Evolutionary conservation across 2,113 vertebrate species (phyloP), one percentile per base, ranked within the genome.

Genomic region (Lepidothrix coronata): DNA sequence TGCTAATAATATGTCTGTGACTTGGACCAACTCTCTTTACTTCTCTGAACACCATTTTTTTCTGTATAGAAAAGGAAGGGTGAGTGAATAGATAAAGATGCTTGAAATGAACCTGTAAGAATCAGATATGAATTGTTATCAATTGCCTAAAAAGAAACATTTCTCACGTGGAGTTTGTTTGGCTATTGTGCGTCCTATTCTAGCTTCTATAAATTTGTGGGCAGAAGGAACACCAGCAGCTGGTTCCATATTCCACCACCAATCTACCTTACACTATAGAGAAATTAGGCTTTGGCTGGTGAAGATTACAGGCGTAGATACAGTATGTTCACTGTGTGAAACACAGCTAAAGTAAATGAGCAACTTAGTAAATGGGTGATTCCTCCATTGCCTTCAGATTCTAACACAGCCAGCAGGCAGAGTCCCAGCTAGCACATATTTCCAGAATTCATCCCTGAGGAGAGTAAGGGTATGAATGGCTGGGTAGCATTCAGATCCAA

Each of bases 151-250:
- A 54, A 85, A 31, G 30, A 33, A 72, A 22, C 22, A 23, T 72
- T 83, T 93, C 27, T 83, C n/a, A 77, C 12, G 13, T 44, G n/a
- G 35, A 28, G 4, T 58, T 87, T 71, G 4, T 67, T 91, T 41
- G 18, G 24, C 48, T 83, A 46, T 25, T 11, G 1, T 54, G 25
- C 0, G 0, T 74, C 51, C 58, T 52, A 10, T 77, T 95, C 43
- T 24, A 61, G 20, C 54, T 73, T 75, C 25, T 41, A 70, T 39
- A 55, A 52, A 77, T 83, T 43, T 5, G 11, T 37, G 21, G 41
- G 48, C 27, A 88, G 58, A 80, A 39, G n/a, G 49, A 89, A 16
- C 1, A 1, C 12, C 0, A 0, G 46, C 41, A 85, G 17, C 57
- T 85, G 51, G 30, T 37, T 93, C 35, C 35, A 5, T 35, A 74